Evolutionary conservation across 2,113 vertebrate genomes (phyloP).

Genomic region (Ochotona curzoniae): DNA sequence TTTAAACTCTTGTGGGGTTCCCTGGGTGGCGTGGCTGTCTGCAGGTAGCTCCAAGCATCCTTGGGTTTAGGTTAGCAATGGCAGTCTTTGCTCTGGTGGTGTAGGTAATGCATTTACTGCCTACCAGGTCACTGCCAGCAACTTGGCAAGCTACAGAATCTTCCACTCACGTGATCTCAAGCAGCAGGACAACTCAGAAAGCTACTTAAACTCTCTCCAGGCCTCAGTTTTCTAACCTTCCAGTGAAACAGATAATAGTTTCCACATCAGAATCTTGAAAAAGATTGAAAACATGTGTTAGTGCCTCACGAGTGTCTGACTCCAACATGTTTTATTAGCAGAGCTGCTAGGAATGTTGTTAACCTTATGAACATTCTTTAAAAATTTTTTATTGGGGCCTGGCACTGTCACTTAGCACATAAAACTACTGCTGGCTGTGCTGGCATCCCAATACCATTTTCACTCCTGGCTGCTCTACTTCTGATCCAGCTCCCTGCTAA

Average conservation of each 20-base stretch:
- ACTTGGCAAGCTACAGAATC: background rate
- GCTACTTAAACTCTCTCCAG: background rate
- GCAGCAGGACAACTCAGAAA: background rate
- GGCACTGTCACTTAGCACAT: no score
- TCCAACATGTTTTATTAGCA: constrained; percentile 6
- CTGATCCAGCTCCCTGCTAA: no score
- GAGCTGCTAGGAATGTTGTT: background rate
- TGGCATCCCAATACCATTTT: no score
- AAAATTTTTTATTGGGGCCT: background rate
- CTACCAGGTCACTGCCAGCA: background rate
- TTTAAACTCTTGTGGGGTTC: background rate
- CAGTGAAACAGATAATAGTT: background rate
- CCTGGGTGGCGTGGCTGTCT: background rate
- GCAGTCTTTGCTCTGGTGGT: background rate
- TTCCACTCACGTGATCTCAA: background rate
- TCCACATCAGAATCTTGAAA: background rate
- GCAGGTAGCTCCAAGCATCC: background rate
- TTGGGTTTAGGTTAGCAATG: background rate
- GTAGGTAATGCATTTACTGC: background rate
- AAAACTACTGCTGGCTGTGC: no score
- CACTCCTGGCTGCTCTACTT: no score
- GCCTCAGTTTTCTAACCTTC: background rate
- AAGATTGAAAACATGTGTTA: background rate
- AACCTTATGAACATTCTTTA: background rate
- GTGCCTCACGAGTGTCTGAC: background rate